Evolutionary conservation across 2,113 vertebrate species (phyloP).

Genomic region (Menura novaehollandiae): DNA sequence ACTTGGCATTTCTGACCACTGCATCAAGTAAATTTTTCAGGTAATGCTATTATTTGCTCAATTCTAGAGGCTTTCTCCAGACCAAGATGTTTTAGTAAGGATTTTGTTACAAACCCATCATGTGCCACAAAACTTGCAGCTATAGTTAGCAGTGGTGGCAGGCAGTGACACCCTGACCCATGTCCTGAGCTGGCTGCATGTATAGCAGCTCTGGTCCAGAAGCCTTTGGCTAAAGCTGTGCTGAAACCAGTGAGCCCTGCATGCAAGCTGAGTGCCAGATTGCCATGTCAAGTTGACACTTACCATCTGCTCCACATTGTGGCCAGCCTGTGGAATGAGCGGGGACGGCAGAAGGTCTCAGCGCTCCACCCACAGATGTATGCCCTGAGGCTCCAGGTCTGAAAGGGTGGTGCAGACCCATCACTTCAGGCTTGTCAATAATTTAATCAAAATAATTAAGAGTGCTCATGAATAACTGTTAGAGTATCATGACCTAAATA

Average conservation of each 20-base stretch:
- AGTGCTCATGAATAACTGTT: neutral
- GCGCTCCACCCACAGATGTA: neutral
- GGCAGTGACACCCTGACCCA: neutral
- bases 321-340: neutral
- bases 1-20: neutral
- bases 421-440: neutral
- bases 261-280: neutral
- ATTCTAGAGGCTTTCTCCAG: neutral
- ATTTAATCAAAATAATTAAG: neutral
- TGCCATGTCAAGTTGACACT: neutral
- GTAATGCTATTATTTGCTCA: neutral
- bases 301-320: neutral
- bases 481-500: neutral
- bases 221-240: neutral
- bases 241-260: neutral
- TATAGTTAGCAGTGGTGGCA: neutral
- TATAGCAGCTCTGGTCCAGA: neutral
- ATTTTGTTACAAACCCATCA: neutral
- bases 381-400: neutral
- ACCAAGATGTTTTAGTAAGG: neutral
- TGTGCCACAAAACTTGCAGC: neutral
- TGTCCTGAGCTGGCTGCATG: neutral
- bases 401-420: neutral
- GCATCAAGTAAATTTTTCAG: neutral
- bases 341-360: rapidly evolving